Percentiles rank a stretch among this genome's conserved stretches.
Conservation (phyloP, 1,140 invertebrate genomes). For the Eriosoma lanigerum region DNA sequence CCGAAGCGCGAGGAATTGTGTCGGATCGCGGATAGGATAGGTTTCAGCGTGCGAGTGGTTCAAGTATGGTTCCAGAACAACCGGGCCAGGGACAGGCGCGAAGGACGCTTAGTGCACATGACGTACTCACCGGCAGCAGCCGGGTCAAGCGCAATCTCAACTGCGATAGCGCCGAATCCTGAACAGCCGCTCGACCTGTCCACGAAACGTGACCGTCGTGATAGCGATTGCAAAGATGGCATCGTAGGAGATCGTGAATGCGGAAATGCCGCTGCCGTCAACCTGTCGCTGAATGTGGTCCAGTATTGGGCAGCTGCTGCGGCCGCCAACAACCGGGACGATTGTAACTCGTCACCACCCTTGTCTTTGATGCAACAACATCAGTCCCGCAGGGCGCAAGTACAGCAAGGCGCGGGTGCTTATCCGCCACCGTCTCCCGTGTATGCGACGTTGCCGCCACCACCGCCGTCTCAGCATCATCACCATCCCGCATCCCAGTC, state of each 20-base stretch:
- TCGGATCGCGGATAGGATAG: conserved; percentile 84
- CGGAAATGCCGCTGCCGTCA: conserved; percentile 54
- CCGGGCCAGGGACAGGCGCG: conserved; percentile 83
- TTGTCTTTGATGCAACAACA: conserved; percentile 57
- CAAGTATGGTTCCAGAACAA: conserved; percentile 99
- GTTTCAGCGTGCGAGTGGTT: conserved; percentile 88
- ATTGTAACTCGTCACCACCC: conserved; percentile 59
- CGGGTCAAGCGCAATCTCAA: conserved; percentile 54
- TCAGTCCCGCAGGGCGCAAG: not conserved
- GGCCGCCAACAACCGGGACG: conserved; percentile 56
- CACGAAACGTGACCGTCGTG: conserved; percentile 67
- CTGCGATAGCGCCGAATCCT: conserved; percentile 54
- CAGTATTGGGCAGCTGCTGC: conserved; percentile 25
- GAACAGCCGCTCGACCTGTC: conserved; percentile 87
- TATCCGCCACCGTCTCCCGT: conserved; percentile 53
- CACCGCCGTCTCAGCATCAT: conserved; percentile 24
- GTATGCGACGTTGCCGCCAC: not conserved
- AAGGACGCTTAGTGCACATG: conserved; percentile 66
- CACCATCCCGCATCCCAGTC: conserved; percentile 58
- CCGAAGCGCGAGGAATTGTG: conserved; percentile 91
- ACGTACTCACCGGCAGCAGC: conserved; percentile 58
- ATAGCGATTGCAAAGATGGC: conserved; percentile 58
- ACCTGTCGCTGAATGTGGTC: conserved; percentile 56
- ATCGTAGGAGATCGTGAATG: conserved; percentile 53
- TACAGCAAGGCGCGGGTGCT: conserved; percentile 59